Conservation (phyloP, 2,113 vertebrate genomes). For the Piprites chloris region DNA sequence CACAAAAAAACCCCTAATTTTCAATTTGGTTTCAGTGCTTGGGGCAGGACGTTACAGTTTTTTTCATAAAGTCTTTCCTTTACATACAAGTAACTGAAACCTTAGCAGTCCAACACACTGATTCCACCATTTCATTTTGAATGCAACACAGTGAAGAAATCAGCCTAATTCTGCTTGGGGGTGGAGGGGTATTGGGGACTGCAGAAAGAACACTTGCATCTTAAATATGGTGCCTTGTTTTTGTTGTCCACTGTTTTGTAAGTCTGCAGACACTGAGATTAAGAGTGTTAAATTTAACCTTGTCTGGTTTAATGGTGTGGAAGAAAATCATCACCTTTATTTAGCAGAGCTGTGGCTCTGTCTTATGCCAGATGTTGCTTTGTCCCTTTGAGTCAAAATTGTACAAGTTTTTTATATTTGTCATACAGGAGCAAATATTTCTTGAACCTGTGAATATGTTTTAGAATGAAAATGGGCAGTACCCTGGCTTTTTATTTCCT, state of each 20-base stretch:
- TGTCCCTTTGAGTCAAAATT: neutral
- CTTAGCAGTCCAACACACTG: neutral
- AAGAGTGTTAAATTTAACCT: neutral
- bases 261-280: neutral
- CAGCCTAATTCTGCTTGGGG: neutral
- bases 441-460: neutral
- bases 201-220: neutral
- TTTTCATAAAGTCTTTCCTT: neutral
- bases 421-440: neutral
- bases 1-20: rapidly evolving
- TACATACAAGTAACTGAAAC: neutral
- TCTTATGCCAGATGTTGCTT: neutral
- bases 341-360: neutral
- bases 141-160: neutral
- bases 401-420: neutral
- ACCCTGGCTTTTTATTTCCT: neutral
- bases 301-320: neutral
- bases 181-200: neutral
- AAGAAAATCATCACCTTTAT: neutral
- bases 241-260: neutral
- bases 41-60: neutral
- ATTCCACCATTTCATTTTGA: neutral
- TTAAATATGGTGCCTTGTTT: neutral
- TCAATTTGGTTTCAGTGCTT: neutral
- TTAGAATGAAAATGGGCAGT: neutral